Percentiles rank a stretch among this genome's conserved stretches.
Evolutionary conservation across 1,140 invertebrate genomes (phyloP).

Genomic region (Geopemphigus sp.): DNA sequence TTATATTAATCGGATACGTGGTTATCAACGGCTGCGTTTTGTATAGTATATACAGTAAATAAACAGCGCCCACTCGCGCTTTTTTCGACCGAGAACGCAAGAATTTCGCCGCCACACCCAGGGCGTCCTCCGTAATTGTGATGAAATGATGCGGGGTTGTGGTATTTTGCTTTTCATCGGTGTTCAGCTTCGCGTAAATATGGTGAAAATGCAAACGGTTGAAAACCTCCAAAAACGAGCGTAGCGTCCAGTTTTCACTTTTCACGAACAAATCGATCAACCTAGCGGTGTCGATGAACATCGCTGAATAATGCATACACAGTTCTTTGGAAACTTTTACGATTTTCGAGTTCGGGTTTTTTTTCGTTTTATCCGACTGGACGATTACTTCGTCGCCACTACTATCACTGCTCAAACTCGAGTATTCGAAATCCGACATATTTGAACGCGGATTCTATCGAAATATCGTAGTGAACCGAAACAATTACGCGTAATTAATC

Average conservation of each 20-base stretch:
- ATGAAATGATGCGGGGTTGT: slow-evolving; percentile 31
- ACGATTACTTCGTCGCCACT: background rate
- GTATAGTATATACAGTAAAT: background rate
- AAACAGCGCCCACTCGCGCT: slow-evolving; percentile 25
- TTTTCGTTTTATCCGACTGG: background rate
- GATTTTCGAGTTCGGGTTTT: too few relatives aligned
- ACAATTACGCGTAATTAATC: too few relatives aligned
- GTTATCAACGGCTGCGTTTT: slow-evolving; percentile 2
- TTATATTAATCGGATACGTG: background rate
- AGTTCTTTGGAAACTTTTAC: slow-evolving; percentile 4
- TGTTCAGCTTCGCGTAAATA: slow-evolving; percentile 4
- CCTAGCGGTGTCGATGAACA: slow-evolving; percentile 6
- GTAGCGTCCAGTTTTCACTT: background rate
- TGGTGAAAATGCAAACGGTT: background rate
- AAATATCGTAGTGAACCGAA: too few relatives aligned
- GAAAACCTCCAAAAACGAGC: slow-evolving; percentile 4
- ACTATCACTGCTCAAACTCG: background rate
- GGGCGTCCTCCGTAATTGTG: background rate
- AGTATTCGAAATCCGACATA: slow-evolving; percentile 36
- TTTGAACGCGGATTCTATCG: background rate
- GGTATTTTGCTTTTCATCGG: background rate
- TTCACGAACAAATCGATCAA: slow-evolving; percentile 27
- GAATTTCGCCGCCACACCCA: background rate
- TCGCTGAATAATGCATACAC: background rate
- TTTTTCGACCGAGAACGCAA: slow-evolving; percentile 13